Evolutionary conservation across 1,140 invertebrate genomes (phyloP).

Genomic region (Orchesella cincta): DNA sequence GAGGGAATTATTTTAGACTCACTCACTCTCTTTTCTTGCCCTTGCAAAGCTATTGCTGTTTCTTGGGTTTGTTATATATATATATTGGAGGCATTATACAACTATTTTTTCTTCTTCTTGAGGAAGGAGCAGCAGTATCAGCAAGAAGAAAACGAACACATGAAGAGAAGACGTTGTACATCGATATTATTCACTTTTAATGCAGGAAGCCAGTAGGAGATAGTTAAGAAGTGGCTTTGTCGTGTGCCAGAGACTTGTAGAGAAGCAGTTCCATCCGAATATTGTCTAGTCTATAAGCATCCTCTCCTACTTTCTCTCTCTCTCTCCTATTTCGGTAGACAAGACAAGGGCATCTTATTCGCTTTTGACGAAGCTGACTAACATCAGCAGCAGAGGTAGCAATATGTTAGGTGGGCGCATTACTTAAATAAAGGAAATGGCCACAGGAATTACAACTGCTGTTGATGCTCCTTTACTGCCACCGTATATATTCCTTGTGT

Average conservation of each 20-base stretch:
- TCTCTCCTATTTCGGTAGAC: not conserved
- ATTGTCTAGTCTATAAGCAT: not conserved
- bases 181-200: slow-evolving; percentile 18
- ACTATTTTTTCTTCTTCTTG: not conserved
- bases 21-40: not conserved
- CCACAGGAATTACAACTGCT: slow-evolving; percentile 7
- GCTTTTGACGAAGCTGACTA: slow-evolving; percentile 1
- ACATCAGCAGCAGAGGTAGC: not conserved
- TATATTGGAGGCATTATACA: not conserved
- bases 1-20: slow-evolving; percentile 17
- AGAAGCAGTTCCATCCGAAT: not conserved
- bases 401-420: not conserved
- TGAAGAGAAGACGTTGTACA: not conserved
- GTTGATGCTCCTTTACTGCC: not conserved
- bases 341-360: not conserved
- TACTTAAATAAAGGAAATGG: slow-evolving; percentile 18
- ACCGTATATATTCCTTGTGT: not conserved
- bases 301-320: not conserved
- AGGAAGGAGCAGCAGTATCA: not conserved
- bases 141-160: not conserved
- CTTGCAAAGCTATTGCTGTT: slow-evolving; percentile 5
- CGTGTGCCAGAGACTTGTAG: not conserved
- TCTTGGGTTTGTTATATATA: not conserved
- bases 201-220: slow-evolving; percentile 14
- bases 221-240: slow-evolving; percentile 17